Evolutionary conservation across 2,888 invertebrate genomes (phyloP), one percentile per base, ranked within the genome.

Genomic region (Bugula neritina): DNA sequence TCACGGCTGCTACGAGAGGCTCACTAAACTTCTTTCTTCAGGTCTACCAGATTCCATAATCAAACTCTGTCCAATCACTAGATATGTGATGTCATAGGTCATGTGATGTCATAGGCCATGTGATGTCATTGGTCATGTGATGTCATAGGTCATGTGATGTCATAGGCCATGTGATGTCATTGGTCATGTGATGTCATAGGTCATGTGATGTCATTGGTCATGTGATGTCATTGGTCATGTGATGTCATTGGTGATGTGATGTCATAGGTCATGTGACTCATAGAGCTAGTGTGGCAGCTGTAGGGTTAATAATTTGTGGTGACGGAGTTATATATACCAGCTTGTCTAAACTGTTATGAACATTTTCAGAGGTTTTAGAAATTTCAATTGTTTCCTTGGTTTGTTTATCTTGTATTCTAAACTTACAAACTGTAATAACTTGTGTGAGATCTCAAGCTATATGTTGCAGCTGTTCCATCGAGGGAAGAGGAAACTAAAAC

Each of bases 21-120:
- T 63, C 27, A 63, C 63, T 10, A 63, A 31, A 31, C 29, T 63
- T n/a, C 63, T 63, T 34, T 63, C 63, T 31, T 63, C 63, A 25
- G 63, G 63, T 63, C 31, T n/a, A n/a, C n/a, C n/a, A 17, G 43
- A 10, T 43, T 43, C 5, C 17, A 5, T 43, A 43, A 43, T 43
- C 43, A 17, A 17, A 10, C 43, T 43, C n/a, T 43, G 43, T 43
- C 17, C 43, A 43, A 17, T 43, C 10, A 43, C 17, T 43, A 43
- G 43, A 10, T 17, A 43, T 43, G 43, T 43, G 43, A 43, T 43
- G 43, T n/a, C n/a, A 43, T 43, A 17, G 17, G 17, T 43, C 5
- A 43, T 43, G 17, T 43, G 43, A 43, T 43, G 43, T 17, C 5
- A 17, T 43, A 17, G 17, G 43, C 17, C 43, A 43, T 43, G 43